Evolutionary conservation across 2,113 vertebrate genomes (phyloP), one percentile per base, ranked within the genome.

Genomic region (Barbus barbus): DNA sequence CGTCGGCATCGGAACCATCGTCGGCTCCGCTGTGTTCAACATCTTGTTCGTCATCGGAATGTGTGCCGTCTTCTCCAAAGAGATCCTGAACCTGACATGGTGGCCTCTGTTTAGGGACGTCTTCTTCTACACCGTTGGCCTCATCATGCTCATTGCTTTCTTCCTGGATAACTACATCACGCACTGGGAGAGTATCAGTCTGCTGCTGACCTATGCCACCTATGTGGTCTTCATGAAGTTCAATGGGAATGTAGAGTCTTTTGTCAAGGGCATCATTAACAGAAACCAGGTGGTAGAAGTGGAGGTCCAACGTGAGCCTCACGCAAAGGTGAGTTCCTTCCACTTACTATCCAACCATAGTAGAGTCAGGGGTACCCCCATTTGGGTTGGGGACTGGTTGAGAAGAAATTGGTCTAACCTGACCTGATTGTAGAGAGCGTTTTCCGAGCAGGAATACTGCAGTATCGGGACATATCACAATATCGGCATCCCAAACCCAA

Each of bases 171-270:
- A 99, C 88, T 18, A 93, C 85, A 99, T 99, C 93, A 91, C 93
- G 87, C 94, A 97, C 93, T 98, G 96, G 96, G 98, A 99, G 91
- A 99, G 98, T 86, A 13, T 96, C 61, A 89, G 93, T 0, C 94
- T 99, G 61, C 94, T 99, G 31, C 89, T 92, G 13, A 93, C 93
- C 0, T 99, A 99, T 83, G 93, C 96, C 78, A 81, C 83, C 88
- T 99, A 99, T 44, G 98, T 99, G 90, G 87, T 96, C 91, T 99
- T 99, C 93, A 99, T 99, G 98, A 99, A 99, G 92, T 99, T 93
- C 95, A 99, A 99, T 87, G 90, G 95, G 84, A 95, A 90, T 78
- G 93, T 99, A 2, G 98, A 99, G 94, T 89, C 90, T 85, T 92
- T 93, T 80, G 96, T 95, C 92, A 99, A 99, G 91, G 88, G 91